Evolutionary conservation across 2,113 vertebrate genomes (phyloP), one percentile per base, ranked within the genome.

Genomic region (Struthio camelus): DNA sequence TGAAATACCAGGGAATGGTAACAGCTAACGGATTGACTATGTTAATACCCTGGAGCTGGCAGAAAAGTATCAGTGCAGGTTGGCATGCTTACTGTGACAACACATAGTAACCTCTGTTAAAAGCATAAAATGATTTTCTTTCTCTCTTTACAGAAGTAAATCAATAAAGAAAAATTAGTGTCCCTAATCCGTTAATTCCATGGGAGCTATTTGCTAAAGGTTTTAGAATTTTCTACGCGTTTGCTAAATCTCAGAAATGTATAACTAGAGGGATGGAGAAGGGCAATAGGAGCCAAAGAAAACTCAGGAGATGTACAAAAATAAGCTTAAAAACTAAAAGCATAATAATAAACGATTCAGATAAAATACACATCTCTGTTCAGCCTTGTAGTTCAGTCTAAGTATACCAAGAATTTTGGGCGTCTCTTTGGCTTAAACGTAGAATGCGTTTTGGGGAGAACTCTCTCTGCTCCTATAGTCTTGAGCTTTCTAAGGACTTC

Each of bases 161-260:
- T 71, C 78, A 94, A 77, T 22, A 73, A 73, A 75, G 32, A 65
- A 85, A 93, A 94, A 96, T 89, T 34, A 89, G 66, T 56, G 85
- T 87, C 73, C 80, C 75, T 90, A 94, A 95, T 92, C 89, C 87
- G 61, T 92, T 93, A 86, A 95, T 91, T 79, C 87, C n/a, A 15
- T 66, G 36, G 78, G 90, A 96, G 81, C n/a, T 36, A 30, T 76
- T 94, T 94, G 71, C 48, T 81, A 76, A 89, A 40, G 59, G 59
- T 2, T 90, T 95, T 89, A 87, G 71, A 30, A 53, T 90, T 92
- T 66, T 83, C 44, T 78, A 9, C 22, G 17, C 9, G 8, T 32
- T 80, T 73, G 40, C 28, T 77, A 32, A 69, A 58, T 77, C 56
- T 94, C n/a, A 44, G 25, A n/a, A 61, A 71, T 58, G 4, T 72